Base-by-base conservation (phyloP, 2,888 invertebrate genomes). In the Zhengitettix transpicula region DNA sequence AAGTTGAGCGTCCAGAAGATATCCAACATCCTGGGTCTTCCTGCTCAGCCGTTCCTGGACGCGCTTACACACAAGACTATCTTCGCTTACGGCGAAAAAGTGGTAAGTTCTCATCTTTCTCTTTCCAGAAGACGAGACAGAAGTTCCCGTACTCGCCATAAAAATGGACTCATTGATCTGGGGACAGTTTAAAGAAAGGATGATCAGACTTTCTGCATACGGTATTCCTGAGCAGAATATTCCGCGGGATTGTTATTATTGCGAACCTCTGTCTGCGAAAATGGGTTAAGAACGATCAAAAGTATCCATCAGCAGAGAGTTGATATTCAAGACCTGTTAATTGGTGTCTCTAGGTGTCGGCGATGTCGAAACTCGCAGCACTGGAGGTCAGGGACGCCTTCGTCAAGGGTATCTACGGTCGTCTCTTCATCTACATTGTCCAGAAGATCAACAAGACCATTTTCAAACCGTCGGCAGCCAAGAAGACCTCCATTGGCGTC, bases 331-430 rank as follows among this genome's bases (percentile, higher is more conserved):
- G 2, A 9, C 14, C 17, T 5, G 54, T 17, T 28, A 54, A 16
- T 9, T 28, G 28, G 28, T 28, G 28, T 54, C 59, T 58, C 15
- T 61, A 72, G 71, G 69, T 77, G 11, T 85, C 89, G 1, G 81
- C 83, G 41, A 76, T 94, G 66, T 82, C 86, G 1, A 83, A 83
- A 64, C 81, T 83, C 14, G 83, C 87, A 58, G 89, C 94, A 0
- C 69, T 82, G 1, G 93, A 95, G 72, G 88, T 90, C 0, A 78
- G 93, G 60, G 94, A 97, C 73, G 93, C 96, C 0, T 88, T 97
- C 66, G 92, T 90, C 0, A 96, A 96, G 76, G 84, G 90, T 0
- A 85, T 97, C 64, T 97, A 97, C 70, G 94, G 94, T 0, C 83
- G 87, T 64, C 80, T 97, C 67, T 97, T 97, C 71, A 81, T 90